Conservation (phyloP, 2,888 invertebrate species). For the Nowickia ferox region DNA sequence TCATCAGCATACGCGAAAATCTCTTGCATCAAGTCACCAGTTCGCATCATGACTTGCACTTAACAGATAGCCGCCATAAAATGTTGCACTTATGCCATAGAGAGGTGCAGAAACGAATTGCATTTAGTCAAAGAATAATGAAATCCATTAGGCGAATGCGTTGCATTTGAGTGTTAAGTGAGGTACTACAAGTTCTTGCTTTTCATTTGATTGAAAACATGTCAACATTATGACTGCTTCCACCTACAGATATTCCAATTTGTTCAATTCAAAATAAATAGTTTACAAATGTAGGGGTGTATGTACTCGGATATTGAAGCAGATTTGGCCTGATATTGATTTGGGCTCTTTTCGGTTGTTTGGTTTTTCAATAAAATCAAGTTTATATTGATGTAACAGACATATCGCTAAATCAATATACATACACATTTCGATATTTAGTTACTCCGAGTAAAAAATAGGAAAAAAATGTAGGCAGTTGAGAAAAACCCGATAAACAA, state of each 20-base stretch:
- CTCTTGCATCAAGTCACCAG: slow-evolving; percentile 57
- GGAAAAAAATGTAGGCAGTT: too few species aligned
- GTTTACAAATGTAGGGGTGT: too few species aligned
- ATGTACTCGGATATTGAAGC: too few species aligned
- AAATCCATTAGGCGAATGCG: slow-evolving; percentile 66
- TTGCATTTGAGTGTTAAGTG: slow-evolving; percentile 62
- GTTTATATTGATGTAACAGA: too few species aligned
- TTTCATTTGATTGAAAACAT: slow-evolving; percentile 42
- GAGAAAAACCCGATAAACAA: too few species aligned
- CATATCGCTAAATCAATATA: too few species aligned
- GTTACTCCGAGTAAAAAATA: too few species aligned
- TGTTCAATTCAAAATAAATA: too few species aligned
- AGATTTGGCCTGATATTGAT: too few species aligned
- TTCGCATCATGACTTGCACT: slow-evolving; percentile 60
- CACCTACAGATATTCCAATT: slow-evolving; percentile 40
- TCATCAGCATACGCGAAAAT: slow-evolving; percentile 61
- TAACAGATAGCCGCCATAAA: slow-evolving; percentile 65
- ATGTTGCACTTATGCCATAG: slow-evolving; percentile 51
- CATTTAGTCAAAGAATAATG: slow-evolving; percentile 50
- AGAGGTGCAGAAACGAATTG: slow-evolving; percentile 42
- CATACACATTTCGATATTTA: too few species aligned
- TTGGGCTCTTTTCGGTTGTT: too few species aligned
- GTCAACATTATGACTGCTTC: slow-evolving; percentile 44
- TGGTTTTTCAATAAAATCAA: too few species aligned
- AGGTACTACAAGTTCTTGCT: slow-evolving; percentile 42